Evolutionary conservation across 2,797 vertebrate genomes (phyloP).

Genomic region (Trachops cirrhosus): DNA sequence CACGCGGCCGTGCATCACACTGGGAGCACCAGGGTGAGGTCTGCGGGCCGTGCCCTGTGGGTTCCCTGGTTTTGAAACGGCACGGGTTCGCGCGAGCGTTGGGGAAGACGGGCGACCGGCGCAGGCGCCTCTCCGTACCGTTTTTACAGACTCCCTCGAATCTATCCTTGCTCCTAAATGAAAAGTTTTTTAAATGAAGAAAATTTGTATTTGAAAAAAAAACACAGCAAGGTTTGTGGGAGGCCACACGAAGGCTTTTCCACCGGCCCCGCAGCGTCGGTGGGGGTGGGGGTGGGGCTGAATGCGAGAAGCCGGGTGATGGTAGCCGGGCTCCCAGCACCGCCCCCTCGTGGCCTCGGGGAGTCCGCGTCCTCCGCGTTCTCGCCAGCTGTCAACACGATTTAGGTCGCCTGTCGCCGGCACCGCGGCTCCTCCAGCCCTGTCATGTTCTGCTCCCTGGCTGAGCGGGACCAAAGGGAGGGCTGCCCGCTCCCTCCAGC

Average conservation of each 20-base stretch:
- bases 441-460: not conserved
- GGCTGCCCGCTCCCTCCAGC: not conserved
- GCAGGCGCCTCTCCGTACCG: accelerated
- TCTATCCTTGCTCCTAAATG: not conserved
- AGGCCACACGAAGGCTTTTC: not conserved
- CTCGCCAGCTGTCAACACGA: not conserved
- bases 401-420: not conserved
- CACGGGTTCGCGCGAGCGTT: accelerated
- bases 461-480: not conserved
- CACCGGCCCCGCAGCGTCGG: not conserved
- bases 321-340: accelerated
- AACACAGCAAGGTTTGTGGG: not conserved
- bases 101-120: not conserved
- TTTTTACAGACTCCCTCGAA: not conserved
- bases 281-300: too few relatives aligned
- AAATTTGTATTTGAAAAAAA: not conserved
- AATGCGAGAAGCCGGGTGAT: not conserved
- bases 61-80: not conserved
- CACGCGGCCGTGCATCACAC: too few relatives aligned
- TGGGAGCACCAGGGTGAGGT: not conserved
- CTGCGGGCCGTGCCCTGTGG: not conserved
- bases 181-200: not conserved
- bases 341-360: not conserved
- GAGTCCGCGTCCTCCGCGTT: accelerated
- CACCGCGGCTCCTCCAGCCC: accelerated